These are phyloP conservation scores for Iselma pallidipennis DNA, from an alignment of 2,888 invertebrate species.

Conservation along the genomic window DNA sequence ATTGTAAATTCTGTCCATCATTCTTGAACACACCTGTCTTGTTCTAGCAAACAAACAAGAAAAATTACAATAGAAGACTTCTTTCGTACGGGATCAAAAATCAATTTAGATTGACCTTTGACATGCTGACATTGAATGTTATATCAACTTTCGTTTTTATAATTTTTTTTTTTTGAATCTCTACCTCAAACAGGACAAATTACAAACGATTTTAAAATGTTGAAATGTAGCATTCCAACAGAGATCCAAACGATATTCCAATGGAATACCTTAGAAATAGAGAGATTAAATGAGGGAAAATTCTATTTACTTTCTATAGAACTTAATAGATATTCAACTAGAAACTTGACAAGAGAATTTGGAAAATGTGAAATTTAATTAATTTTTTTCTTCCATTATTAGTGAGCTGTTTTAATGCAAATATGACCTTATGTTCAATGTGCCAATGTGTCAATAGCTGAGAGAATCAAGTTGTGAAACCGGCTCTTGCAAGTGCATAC, in stretches of 20 bases:
- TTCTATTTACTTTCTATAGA: not conserved
- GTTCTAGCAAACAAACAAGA: not conserved
- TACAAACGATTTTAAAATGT: not conserved
- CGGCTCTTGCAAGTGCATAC: not conserved
- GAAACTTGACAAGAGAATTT: not conserved
- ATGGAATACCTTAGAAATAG: not conserved
- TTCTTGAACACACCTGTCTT: not conserved
- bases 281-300: not conserved
- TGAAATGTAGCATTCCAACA: not conserved
- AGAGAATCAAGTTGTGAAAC: not conserved
- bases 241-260: not conserved
- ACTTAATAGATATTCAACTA: not conserved
- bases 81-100: not conserved
- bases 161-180: conserved; percentile 1
- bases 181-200: not conserved
- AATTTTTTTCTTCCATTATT: not conserved
- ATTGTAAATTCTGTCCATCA: not conserved
- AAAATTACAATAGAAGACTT: not conserved
- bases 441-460: not conserved
- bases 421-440: conserved; percentile 1
- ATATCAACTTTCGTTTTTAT: conserved; percentile 35
- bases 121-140: conserved; percentile 35
- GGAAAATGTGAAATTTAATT: conserved; percentile 1
- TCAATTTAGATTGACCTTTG: conserved; percentile 18
- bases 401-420: not conserved